phyloP scores from a whole-genome alignment of 2,113 vertebrate species.

The Eptesicus fuscus region DNA sequence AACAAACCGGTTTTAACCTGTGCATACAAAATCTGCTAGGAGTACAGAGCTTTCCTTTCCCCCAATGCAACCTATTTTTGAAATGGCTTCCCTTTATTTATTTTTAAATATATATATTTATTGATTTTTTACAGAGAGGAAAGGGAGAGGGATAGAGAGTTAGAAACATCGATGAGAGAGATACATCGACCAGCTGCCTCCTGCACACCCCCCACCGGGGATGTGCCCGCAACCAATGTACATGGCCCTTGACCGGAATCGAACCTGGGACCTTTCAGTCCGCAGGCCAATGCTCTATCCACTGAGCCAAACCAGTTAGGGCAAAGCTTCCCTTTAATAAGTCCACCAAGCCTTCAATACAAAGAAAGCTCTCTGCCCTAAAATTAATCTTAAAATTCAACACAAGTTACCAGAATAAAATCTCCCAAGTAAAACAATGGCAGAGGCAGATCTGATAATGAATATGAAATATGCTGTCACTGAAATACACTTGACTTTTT shows the following conservation, averaged over 20 bases:
- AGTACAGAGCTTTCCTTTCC: not conserved
- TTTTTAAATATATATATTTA: too few species aligned
- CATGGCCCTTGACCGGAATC: too few species aligned
- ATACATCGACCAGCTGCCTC: too few species aligned
- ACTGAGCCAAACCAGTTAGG: too few species aligned
- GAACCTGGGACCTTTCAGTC: too few species aligned
- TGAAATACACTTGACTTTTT: constrained; percentile 46
- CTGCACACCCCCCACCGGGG: too few species aligned
- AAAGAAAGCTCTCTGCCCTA: constrained; percentile 50
- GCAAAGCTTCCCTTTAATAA: constrained; percentile 8
- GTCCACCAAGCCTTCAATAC: constrained; percentile 19
- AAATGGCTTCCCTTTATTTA: constrained; percentile 4
- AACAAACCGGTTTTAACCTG: not conserved
- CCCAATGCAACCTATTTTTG: constrained; percentile 26
- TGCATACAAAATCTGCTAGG: not conserved
- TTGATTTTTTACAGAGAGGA: too few species aligned
- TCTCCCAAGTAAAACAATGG: constrained; percentile 62
- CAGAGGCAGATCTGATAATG: constrained; percentile 52
- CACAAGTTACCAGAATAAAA: constrained; percentile 43
- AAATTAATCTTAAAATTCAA: constrained; percentile 54
- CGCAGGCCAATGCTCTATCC: too few species aligned
- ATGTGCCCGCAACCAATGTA: too few species aligned
- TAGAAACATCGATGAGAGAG: too few species aligned
- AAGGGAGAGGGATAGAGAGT: too few species aligned
- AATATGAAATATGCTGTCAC: constrained; percentile 57